Evolutionary conservation across 1,140 invertebrate species (phyloP), one percentile per base, ranked within the genome.

Genomic region (Leptopilina boulardi): DNA sequence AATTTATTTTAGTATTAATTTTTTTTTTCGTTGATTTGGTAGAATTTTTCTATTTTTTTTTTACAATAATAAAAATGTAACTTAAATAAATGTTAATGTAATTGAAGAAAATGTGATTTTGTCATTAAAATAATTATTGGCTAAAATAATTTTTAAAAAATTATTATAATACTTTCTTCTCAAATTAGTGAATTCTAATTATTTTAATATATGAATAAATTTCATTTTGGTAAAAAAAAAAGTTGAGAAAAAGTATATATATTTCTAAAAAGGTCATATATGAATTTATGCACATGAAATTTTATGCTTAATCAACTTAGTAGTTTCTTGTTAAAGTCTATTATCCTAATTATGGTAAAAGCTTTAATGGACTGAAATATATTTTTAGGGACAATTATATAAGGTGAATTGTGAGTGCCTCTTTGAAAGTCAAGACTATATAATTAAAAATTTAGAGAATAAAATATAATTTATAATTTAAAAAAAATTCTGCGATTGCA

Each of bases 241-340:
- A 18, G 47, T 18, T 51, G 15, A 51, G 34, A 51, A 51, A 51
- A 51, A 51, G 47, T 51, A 51, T 18, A 18, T n/a, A 18, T 51
- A 51, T 18, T 44, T 44, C 11, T 44, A 44, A 44, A 51, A 51
- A 51, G 47, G 47, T 18, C 42, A 44, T n/a, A n/a, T n/a, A n/a
- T 44, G n/a, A 51, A 51, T 51, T 51, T 51, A 51, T 51, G 47
- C 47, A 51, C n/a, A 51, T 51, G 47, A 51, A 51, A 51, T 51
- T 51, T 51, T 51, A 51, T 51, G 47, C n/a, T 51, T 51, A 51
- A 51, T 51, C 47, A 51, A 51, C 47, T 51, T 51, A 51, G 47
- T 51, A 51, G 47, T 51, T 51, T 51, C 47, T 51, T 51, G 47
- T 51, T 51, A 51, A 18, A 51, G 47, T 51, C 47, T 51, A 51